These are phyloP conservation scores for Novumbra hubbsi DNA, from an alignment of 2,797 vertebrate species.

Conservation along the genomic window DNA sequence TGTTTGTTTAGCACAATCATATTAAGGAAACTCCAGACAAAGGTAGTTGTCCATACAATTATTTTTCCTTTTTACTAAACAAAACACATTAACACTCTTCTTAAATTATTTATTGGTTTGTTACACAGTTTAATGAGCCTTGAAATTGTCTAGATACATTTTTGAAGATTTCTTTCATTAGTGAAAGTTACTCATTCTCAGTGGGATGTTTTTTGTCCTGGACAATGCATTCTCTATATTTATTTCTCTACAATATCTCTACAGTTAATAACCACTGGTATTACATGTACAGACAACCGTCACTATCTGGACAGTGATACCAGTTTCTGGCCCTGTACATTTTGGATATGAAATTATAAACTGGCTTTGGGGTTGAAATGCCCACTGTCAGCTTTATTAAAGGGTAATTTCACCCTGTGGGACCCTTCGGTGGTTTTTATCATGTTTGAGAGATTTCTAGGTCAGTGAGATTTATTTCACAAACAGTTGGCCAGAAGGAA, in stretches of 20 bases:
- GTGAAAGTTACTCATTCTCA: constrained; percentile 34
- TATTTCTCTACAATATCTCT: too few relatives aligned
- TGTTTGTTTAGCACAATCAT: not conserved
- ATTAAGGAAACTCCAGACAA: not conserved
- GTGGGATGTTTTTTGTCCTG: constrained; percentile 32
- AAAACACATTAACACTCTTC: constrained; percentile 40
- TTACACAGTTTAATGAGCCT: constrained; percentile 65
- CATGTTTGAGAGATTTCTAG: too few relatives aligned
- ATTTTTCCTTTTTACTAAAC: constrained; percentile 13
- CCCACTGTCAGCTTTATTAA: too few relatives aligned
- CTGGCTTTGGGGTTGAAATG: too few relatives aligned
- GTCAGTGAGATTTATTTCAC: too few relatives aligned
- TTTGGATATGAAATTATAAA: too few relatives aligned
- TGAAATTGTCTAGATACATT: constrained; percentile 66
- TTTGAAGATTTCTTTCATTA: constrained; percentile 59
- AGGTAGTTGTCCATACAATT: not conserved
- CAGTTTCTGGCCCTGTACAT: too few relatives aligned
- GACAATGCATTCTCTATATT: constrained; percentile 26
- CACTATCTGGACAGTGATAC: too few relatives aligned
- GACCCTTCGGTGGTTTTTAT: too few relatives aligned
- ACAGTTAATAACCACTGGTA: constrained; percentile 29
- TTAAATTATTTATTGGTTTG: constrained; percentile 56
- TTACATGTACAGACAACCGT: too few relatives aligned
- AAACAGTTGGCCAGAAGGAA: too few relatives aligned
- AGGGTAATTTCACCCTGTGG: too few relatives aligned